These are phyloP conservation scores for Plagodis dolabraria DNA, from an alignment of 2,888 invertebrate species.

Conservation along the genomic window DNA sequence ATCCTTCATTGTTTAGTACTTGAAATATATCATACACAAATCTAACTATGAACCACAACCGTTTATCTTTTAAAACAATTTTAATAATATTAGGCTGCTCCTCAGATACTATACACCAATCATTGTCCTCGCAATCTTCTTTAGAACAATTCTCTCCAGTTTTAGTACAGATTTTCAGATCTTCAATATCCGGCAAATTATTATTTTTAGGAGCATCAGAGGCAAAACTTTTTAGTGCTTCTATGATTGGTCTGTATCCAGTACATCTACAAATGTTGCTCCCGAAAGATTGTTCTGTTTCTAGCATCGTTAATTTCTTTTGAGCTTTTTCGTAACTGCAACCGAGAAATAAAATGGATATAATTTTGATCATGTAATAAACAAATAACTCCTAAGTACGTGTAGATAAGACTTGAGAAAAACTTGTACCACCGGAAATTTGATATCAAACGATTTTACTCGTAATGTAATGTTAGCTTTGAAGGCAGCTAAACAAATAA, in stretches of 20 bases:
- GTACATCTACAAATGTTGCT: conserved; percentile 92
- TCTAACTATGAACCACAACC: conserved; percentile 81
- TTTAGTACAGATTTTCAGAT: conserved; percentile 47
- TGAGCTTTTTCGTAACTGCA: too few relatives aligned
- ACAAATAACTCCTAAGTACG: too few relatives aligned
- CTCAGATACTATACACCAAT: conserved; percentile 52
- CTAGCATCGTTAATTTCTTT: conserved; percentile 49
- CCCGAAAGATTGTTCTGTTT: conserved; percentile 89
- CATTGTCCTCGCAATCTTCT: conserved; percentile 36
- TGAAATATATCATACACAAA: conserved; percentile 78
- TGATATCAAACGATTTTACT: too few relatives aligned
- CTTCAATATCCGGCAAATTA: conserved; percentile 66
- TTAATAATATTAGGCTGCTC: conserved; percentile 50
- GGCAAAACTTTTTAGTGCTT: conserved; percentile 90
- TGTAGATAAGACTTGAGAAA: too few relatives aligned
- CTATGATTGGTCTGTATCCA: conserved; percentile 90
- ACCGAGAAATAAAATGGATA: too few relatives aligned
- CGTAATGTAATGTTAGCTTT: too few relatives aligned
- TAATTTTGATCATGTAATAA: too few relatives aligned
- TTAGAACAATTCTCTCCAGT: conserved; percentile 28
- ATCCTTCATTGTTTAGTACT: conserved; percentile 69
- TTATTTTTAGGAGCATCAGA: conserved; percentile 61
- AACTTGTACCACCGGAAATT: too few relatives aligned
- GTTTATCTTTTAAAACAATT: conserved; percentile 58
- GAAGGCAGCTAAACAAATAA: too few relatives aligned